Evolutionary conservation across 2,888 invertebrate genomes (phyloP).

Genomic region (Escarpia spicata): DNA sequence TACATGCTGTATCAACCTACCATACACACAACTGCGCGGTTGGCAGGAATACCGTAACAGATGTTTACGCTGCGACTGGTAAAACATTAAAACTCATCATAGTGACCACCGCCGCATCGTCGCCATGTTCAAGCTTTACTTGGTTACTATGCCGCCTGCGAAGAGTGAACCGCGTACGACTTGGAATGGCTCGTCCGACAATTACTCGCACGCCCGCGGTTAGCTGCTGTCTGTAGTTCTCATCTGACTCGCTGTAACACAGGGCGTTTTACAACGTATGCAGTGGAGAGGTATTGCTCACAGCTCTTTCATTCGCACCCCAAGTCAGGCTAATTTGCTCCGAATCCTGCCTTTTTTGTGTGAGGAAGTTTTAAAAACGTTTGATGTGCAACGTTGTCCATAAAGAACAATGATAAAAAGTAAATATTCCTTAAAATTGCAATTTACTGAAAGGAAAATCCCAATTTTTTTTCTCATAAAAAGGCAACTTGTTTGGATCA

Average conservation of each 20-base stretch:
- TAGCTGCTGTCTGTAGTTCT: neutral
- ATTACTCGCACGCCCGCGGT: neutral
- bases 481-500: too few relatives aligned
- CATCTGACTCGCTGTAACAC: neutral
- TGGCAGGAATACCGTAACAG: neutral
- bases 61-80: neutral
- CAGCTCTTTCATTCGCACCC: too few relatives aligned
- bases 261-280: too few relatives aligned
- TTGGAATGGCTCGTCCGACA: neutral
- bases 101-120: neutral
- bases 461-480: too few relatives aligned
- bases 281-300: too few relatives aligned
- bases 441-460: too few relatives aligned
- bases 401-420: too few relatives aligned
- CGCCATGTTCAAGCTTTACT: conserved; percentile 10
- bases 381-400: too few relatives aligned
- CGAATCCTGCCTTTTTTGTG: too few relatives aligned
- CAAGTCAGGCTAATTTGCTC: too few relatives aligned
- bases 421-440: too few relatives aligned
- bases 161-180: neutral
- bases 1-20: neutral
- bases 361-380: too few relatives aligned
- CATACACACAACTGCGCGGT: neutral
- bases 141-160: neutral
- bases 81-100: neutral